phyloP scores from a whole-genome alignment of 1,140 invertebrate genomes.

The Calliphora vicina region DNA sequence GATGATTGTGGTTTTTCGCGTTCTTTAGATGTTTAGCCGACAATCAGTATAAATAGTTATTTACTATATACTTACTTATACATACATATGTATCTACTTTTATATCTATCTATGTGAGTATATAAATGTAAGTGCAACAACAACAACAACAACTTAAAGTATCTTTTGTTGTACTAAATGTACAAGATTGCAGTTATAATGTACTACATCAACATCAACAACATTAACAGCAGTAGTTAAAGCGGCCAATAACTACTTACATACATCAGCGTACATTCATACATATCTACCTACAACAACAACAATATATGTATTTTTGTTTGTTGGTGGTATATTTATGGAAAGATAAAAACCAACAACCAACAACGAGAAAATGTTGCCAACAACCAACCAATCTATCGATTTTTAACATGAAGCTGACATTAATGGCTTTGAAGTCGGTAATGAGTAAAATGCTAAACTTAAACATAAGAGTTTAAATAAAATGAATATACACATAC shows the following conservation, averaged over 20 bases:
- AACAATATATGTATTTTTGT: too few relatives aligned
- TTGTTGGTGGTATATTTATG: not conserved
- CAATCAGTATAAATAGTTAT: slow-evolving; percentile 7
- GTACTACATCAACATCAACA: slow-evolving; percentile 35
- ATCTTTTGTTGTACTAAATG: not conserved
- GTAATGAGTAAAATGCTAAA: slow-evolving; percentile 48
- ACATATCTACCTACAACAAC: too few relatives aligned
- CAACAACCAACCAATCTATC: slow-evolving; percentile 50
- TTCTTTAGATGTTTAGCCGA: slow-evolving; percentile 56
- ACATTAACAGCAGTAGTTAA: slow-evolving; percentile 28
- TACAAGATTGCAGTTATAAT: not conserved
- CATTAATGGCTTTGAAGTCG: slow-evolving; percentile 50
- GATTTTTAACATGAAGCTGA: slow-evolving; percentile 62
- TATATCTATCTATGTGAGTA: not conserved
- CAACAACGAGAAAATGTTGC: not conserved
- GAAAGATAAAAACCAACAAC: not conserved
- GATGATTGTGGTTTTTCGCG: slow-evolving; percentile 60
- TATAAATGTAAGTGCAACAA: too few relatives aligned
- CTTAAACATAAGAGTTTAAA: not conserved
- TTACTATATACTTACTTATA: slow-evolving; percentile 12
- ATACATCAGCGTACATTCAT: too few relatives aligned
- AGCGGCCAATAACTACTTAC: not conserved
- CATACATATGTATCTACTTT: not conserved
- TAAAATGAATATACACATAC: too few relatives aligned
- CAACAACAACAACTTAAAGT: too few relatives aligned